phyloP scores from a whole-genome alignment of 2,113 vertebrate species.

The Petroica traversi region DNA sequence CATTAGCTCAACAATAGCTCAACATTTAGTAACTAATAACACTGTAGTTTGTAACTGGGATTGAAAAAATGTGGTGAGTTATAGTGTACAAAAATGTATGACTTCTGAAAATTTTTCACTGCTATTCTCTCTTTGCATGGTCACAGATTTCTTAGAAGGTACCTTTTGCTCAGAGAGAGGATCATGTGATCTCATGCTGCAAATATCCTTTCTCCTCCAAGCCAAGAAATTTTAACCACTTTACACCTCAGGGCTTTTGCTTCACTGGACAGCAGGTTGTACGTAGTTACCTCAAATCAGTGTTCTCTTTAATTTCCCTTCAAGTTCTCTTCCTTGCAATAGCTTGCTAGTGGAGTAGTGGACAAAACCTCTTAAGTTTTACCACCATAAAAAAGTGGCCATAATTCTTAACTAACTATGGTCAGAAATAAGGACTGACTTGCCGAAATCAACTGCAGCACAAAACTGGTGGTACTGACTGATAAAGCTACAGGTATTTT shows the following conservation, averaged over 20 bases:
- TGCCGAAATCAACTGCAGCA: not conserved
- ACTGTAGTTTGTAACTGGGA: not conserved
- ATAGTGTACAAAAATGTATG: not conserved
- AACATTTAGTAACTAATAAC: not conserved
- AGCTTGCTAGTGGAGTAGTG: not conserved
- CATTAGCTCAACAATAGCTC: not conserved
- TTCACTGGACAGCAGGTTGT: not conserved
- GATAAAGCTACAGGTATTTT: not conserved
- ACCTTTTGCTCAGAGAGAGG: not conserved
- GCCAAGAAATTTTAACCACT: not conserved
- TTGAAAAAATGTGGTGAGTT: not conserved
- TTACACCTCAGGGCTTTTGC: not conserved
- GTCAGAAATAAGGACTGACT: not conserved
- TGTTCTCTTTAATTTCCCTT: not conserved
- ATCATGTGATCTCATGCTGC: not conserved
- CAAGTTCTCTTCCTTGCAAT: not conserved
- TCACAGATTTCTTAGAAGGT: not conserved
- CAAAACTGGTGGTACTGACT: not conserved
- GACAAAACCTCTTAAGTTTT: not conserved
- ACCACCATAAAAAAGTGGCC: not conserved
- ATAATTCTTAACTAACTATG: not conserved
- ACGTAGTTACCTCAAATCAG: not conserved
- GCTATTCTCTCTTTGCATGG: not conserved
- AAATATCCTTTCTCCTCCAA: not conserved
- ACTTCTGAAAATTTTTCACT: not conserved